Percentiles rank a stretch among this genome's conserved stretches.
These are phyloP conservation scores for Tragulus kanchil DNA, from an alignment of 2,113 vertebrate genomes.

Conservation along the genomic window DNA sequence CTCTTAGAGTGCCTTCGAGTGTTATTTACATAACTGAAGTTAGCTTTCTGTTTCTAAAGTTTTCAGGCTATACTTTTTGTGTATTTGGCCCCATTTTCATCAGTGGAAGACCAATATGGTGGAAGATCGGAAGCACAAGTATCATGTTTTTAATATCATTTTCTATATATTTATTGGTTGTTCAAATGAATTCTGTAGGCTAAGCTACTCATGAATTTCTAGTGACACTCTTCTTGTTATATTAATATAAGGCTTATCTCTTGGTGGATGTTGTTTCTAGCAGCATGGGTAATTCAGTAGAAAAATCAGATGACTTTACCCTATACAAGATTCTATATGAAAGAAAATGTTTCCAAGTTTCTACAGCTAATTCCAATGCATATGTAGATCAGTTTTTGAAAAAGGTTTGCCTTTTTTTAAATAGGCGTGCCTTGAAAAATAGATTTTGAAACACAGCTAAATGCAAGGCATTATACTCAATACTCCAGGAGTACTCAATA, in stretches of 20 bases:
- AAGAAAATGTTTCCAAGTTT: neutral
- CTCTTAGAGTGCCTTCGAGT: neutral
- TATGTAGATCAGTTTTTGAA: neutral
- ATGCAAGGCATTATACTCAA: neutral
- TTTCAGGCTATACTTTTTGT: conserved; percentile 27
- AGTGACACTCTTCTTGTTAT: neutral
- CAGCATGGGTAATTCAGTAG: neutral
- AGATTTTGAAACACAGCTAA: neutral
- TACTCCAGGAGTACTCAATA: neutral
- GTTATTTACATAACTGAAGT: neutral
- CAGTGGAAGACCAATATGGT: neutral
- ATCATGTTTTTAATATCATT: neutral
- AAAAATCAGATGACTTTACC: neutral
- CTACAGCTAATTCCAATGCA: neutral
- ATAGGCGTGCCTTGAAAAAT: neutral
- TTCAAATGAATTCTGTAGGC: neutral
- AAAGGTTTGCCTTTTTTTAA: neutral
- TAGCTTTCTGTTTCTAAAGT: conserved; percentile 13
- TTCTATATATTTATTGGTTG: neutral
- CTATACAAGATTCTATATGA: neutral
- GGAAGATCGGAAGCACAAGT: neutral
- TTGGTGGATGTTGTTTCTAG: neutral
- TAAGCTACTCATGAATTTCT: neutral
- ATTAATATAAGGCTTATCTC: neutral
- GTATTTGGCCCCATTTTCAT: neutral